Conservation (phyloP, 2,113 vertebrate genomes). For the Sorex araneus region DNA sequence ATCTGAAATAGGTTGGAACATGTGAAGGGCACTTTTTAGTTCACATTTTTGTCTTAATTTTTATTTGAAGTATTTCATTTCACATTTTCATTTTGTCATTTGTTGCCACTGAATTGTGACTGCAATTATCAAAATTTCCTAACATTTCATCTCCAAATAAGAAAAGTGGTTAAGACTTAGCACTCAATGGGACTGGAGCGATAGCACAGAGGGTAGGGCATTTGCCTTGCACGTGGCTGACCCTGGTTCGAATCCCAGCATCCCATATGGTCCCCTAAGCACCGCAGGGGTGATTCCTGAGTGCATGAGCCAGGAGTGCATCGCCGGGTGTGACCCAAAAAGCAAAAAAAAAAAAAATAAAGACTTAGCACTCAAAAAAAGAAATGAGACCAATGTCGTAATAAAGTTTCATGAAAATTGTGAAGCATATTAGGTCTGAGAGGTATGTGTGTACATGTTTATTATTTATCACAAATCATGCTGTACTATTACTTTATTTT, state of each 20-base stretch:
- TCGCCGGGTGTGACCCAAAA: no score
- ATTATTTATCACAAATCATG: slow-evolving; percentile 14
- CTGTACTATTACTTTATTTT: neutral
- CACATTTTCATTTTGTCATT: neutral
- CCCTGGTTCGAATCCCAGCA: no score
- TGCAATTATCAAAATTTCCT: slow-evolving; percentile 31
- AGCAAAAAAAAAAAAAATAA: no score
- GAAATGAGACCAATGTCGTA: neutral
- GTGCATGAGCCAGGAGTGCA: no score
- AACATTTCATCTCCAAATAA: neutral
- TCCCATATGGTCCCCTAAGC: no score
- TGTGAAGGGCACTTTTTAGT: neutral
- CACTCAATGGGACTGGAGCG: no score
- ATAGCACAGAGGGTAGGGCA: no score
- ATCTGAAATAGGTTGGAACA: neutral
- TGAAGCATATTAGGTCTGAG: neutral
- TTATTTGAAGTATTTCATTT: slow-evolving; percentile 36
- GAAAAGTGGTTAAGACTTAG: neutral
- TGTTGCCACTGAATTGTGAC: slow-evolving; percentile 53
- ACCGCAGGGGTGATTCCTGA: no score
- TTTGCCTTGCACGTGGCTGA: no score
- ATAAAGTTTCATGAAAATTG: slow-evolving; percentile 6
- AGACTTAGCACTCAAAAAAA: neutral
- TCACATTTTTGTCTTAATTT: slow-evolving; percentile 34
- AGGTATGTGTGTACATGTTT: neutral